phyloP scores from a whole-genome alignment of 2,113 vertebrate species.

The Psephotus haematonotus region DNA sequence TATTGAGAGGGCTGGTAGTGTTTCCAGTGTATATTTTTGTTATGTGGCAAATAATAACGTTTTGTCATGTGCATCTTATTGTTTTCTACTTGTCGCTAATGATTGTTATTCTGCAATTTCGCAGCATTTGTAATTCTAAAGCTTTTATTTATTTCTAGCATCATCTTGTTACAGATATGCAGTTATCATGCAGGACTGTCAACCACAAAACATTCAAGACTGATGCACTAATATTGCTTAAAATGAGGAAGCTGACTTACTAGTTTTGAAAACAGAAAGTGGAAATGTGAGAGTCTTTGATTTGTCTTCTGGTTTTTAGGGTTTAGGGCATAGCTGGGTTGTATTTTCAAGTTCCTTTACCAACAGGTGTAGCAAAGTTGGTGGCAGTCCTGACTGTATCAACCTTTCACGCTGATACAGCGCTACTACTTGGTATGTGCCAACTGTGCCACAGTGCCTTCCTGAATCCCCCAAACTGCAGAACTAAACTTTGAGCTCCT shows the following conservation, averaged over 20 bases:
- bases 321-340: background rate
- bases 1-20: background rate
- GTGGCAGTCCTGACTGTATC: background rate
- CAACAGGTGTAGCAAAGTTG: background rate
- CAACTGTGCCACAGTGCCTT: background rate
- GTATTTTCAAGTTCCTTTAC: background rate
- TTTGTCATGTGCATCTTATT: background rate
- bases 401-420: background rate
- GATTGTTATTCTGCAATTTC: background rate
- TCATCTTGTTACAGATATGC: background rate
- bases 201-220: background rate
- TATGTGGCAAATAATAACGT: background rate
- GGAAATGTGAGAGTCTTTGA: background rate
- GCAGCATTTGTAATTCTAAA: background rate
- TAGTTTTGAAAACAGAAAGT: background rate
- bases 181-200: background rate
- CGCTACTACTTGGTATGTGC: background rate
- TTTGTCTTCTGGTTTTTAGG: background rate
- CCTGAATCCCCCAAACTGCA: background rate
- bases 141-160: background rate
- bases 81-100: background rate
- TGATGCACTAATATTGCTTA: background rate
- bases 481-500: background rate
- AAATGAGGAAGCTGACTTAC: background rate
- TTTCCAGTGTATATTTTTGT: background rate